Percentiles rank a stretch among this genome's conserved stretches.
phyloP scores from a whole-genome alignment of 1,140 invertebrate genomes.

The Macrobrachium nipponense region DNA sequence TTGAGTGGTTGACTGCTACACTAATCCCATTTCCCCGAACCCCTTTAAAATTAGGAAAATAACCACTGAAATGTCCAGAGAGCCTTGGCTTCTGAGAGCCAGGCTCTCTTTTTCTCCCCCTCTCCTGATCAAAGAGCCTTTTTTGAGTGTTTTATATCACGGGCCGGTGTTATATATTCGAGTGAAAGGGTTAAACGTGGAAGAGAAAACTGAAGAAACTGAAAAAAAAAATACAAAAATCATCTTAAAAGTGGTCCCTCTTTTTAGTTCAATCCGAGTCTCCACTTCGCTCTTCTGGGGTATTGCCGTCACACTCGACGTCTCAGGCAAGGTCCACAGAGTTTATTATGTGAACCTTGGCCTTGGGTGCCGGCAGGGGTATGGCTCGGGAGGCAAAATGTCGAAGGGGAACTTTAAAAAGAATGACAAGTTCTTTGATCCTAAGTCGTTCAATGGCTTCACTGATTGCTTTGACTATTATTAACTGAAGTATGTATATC shows the following conservation, averaged over 20 bases:
- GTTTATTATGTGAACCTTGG: no score
- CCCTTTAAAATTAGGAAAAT: no score
- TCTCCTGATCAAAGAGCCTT: no score
- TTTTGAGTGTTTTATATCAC: slow-evolving; percentile 12
- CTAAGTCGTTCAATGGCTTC: no score
- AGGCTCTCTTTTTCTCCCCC: no score
- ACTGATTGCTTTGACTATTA: not conserved
- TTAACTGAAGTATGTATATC: not conserved
- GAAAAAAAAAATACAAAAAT: not conserved
- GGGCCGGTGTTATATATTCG: slow-evolving; percentile 14
- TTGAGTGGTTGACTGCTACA: no score
- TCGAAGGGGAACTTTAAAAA: no score
- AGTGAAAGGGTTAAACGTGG: slow-evolving; percentile 28
- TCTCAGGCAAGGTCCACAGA: not conserved
- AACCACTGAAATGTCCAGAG: no score
- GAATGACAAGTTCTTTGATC: no score
- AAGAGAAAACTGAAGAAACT: slow-evolving; percentile 14
- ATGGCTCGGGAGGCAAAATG: no score
- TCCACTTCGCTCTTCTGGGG: slow-evolving; percentile 50
- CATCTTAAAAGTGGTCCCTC: slow-evolving; percentile 43
- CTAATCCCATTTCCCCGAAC: no score
- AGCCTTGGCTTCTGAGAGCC: not conserved
- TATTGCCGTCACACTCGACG: slow-evolving; percentile 19
- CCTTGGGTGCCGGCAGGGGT: no score
- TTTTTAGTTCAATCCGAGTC: slow-evolving; percentile 52